Percentiles rank a stretch among this genome's conserved stretches.
phyloP scores from a whole-genome alignment of 2,888 invertebrate species.

The Mimumesa dahlbomi region DNA sequence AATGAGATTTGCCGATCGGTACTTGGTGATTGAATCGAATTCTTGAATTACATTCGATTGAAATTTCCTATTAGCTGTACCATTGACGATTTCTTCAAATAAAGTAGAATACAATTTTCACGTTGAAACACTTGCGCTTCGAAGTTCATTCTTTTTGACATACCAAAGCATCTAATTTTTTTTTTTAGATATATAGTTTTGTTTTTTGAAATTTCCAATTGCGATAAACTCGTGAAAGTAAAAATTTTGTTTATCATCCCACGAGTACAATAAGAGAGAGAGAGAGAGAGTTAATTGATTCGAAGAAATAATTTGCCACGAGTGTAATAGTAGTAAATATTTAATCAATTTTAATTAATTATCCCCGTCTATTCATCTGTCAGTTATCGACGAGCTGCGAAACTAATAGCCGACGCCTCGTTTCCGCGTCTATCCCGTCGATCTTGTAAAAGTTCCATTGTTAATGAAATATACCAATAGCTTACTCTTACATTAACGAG shows the following conservation, averaged over 20 bases:
- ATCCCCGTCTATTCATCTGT: constrained; percentile 32
- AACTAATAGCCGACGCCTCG: constrained; percentile 13
- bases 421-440: constrained; percentile 9
- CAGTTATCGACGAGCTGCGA: constrained; percentile 15
- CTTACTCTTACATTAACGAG: constrained; percentile 54
- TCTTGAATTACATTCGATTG: background rate
- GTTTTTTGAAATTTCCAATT: too few relatives aligned
- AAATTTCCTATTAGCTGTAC: too few relatives aligned
- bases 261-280: too few relatives aligned
- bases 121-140: too few relatives aligned
- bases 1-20: background rate
- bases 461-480: constrained; percentile 55
- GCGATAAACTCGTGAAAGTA: too few relatives aligned
- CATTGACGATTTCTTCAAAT: too few relatives aligned
- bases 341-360: constrained; percentile 45
- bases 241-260: too few relatives aligned
- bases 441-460: constrained; percentile 35
- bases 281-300: too few relatives aligned
- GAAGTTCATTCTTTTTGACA: too few relatives aligned
- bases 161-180: too few relatives aligned
- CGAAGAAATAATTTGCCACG: background rate
- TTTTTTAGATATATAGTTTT: too few relatives aligned
- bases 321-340: constrained; percentile 12
- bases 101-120: too few relatives aligned
- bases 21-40: constrained; percentile 16